Base-by-base conservation (phyloP, 1,140 invertebrate species). In the Oryctes rhinoceros region DNA sequence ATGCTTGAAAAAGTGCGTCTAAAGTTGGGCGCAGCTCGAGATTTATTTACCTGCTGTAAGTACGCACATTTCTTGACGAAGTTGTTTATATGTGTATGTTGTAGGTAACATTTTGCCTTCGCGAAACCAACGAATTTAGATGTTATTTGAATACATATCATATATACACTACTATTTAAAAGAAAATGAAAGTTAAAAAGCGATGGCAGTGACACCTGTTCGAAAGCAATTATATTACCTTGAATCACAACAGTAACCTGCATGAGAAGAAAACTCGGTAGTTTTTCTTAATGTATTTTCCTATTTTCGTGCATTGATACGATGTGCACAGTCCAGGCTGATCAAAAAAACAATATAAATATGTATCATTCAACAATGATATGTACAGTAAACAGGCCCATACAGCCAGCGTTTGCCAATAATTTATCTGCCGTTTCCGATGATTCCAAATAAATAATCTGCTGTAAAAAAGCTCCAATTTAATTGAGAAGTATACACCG, bases 161-260 rank as follows among this genome's bases (percentile, higher is more conserved):
- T 30, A 30, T 30, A 30, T 30, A 30, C 24, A 30, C 24, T 30
- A 30, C 5, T 44, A 44, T 44, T 44, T 7, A 44, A 44, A 44
- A 44, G 39, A 59, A 59, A 59, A 59, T 59, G 5, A 59, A 59
- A 6, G 15, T 59, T 18, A 76, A 76, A 49, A 47, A 18, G 37
- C 39, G 75, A 76, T 76, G n/a, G 9, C 35, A 76, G 75, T 76
- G 75, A 76, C 75, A 76, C 75, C 75, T 76, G 75, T 76, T 37
- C 10, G 37, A 24, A 76, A 20, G 20, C 44, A 47, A 76, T 76
- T 47, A 49, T 24, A 76, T 76, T 49, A 76, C 75, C 39, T 76
- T 76, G 75, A 47, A n/a, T 18, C 4, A 1, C 7, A 76, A 18
- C 75, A 76, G 75, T n/a, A 11, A 44, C 37, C 75, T 76, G 75